These are phyloP conservation scores for Okamejei kenojei DNA, from an alignment of 2,797 vertebrate species.

Conservation along the genomic window DNA sequence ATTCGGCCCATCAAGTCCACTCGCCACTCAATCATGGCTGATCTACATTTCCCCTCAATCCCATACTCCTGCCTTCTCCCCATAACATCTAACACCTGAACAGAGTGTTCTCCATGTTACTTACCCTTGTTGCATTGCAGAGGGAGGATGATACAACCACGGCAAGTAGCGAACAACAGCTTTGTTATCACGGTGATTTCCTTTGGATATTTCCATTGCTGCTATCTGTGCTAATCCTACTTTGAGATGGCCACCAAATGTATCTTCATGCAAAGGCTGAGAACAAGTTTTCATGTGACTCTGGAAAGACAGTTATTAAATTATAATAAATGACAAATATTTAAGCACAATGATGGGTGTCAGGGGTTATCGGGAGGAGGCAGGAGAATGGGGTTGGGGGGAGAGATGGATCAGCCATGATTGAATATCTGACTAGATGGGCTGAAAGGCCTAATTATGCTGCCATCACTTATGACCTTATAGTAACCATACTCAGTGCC, in stretches of 20 bases:
- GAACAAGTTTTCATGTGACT: constrained; percentile 98
- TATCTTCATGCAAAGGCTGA: constrained; percentile 94
- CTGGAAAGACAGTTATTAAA: constrained; percentile 51
- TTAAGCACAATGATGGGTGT: too few relatives aligned
- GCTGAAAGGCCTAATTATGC: too few relatives aligned
- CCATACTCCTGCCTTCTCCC: too few relatives aligned
- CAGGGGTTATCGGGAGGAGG: too few relatives aligned
- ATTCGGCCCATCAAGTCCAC: too few relatives aligned
- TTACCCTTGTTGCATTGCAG: constrained; percentile 98
- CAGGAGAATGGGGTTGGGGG: too few relatives aligned
- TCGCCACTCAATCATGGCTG: too few relatives aligned
- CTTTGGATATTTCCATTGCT: constrained; percentile 95
- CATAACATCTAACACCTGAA: too few relatives aligned
- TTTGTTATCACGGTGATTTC: constrained; percentile 96
- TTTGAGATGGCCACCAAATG: constrained; percentile 95
- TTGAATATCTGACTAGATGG: too few relatives aligned
- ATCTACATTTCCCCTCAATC: too few relatives aligned
- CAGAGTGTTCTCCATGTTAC: constrained; percentile 55
- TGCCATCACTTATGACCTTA: too few relatives aligned
- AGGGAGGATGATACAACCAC: constrained; percentile 96
- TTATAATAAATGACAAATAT: neutral
- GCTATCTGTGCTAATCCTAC: constrained; percentile 95
- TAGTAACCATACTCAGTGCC: neutral
- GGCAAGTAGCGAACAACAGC: constrained; percentile 90
- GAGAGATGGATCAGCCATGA: too few relatives aligned